phyloP scores from a whole-genome alignment of 1,140 invertebrate species.

The Eupristina koningsbergeri region DNA sequence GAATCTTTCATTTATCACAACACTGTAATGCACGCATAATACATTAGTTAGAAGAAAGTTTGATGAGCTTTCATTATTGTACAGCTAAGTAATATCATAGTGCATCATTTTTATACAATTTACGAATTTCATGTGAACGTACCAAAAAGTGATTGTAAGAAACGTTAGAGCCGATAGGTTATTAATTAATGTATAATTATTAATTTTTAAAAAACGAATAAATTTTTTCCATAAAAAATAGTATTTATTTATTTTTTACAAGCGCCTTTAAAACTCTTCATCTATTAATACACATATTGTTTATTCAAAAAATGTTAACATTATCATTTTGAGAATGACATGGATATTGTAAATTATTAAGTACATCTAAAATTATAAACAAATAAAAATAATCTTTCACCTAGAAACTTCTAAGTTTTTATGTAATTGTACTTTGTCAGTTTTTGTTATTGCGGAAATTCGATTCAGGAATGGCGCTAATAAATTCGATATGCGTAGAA shows the following conservation, averaged over 20 bases:
- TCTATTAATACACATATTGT: slow-evolving; percentile 1
- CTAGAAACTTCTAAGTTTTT: neutral
- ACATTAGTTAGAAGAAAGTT: slow-evolving; percentile 18
- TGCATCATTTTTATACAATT: slow-evolving; percentile 51
- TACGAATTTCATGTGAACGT: slow-evolving; percentile 37
- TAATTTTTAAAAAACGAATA: slow-evolving; percentile 50
- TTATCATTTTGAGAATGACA: slow-evolving; percentile 19
- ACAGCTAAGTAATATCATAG: slow-evolving; percentile 44
- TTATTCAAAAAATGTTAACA: slow-evolving; percentile 11
- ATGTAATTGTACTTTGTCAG: neutral
- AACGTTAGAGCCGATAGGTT: slow-evolving; percentile 34
- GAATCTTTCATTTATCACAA: slow-evolving; percentile 45
- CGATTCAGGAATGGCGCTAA: slow-evolving; percentile 62
- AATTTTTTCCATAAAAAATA: slow-evolving; percentile 45
- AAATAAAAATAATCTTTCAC: slow-evolving; percentile 7
- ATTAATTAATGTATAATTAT: slow-evolving; percentile 47
- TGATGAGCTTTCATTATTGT: slow-evolving; percentile 47
- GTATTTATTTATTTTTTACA: slow-evolving; percentile 42
- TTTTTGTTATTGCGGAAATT: slow-evolving; percentile 46
- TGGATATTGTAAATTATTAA: neutral
- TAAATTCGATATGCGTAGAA: slow-evolving; percentile 60
- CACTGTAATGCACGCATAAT: slow-evolving; percentile 25
- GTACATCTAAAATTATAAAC: neutral
- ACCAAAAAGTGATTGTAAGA: slow-evolving; percentile 49
- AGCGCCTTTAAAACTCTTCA: slow-evolving; percentile 27